Percentiles rank a stretch among this genome's conserved stretches.
These are phyloP conservation scores for Alentia gelatinosa DNA, from an alignment of 2,888 invertebrate genomes.

Conservation along the genomic window DNA sequence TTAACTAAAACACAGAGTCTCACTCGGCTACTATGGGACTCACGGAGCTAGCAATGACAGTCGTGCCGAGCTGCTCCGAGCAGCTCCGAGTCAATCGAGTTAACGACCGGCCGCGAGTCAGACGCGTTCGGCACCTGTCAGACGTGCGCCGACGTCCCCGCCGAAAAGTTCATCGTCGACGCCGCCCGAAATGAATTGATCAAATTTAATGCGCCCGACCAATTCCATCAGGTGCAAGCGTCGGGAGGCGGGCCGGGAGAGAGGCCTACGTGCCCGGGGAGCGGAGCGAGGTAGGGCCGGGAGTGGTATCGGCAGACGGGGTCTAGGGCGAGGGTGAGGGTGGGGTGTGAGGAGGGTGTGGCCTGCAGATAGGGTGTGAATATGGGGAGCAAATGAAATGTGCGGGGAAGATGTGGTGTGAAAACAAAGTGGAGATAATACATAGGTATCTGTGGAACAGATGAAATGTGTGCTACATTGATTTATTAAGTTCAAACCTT, in stretches of 20 bases:
- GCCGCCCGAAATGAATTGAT: slow-evolving; percentile 32
- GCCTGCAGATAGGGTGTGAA: neutral
- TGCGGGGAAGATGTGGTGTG: neutral
- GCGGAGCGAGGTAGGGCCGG: slow-evolving; percentile 6
- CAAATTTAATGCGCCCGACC: slow-evolving; percentile 44
- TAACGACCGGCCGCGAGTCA: slow-evolving; percentile 44
- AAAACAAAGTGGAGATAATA: neutral
- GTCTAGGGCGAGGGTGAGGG: neutral
- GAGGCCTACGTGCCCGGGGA: slow-evolving; percentile 21
- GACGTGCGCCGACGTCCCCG: slow-evolving; percentile 3
- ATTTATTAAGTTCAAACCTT: too few relatives aligned
- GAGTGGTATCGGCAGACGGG: too few relatives aligned
- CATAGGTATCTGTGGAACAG: too few relatives aligned
- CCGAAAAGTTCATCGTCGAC: slow-evolving; percentile 47
- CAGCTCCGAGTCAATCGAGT: slow-evolving; percentile 34
- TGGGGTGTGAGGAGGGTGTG: neutral
- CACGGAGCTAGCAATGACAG: slow-evolving; percentile 29
- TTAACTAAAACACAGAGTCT: slow-evolving; percentile 50
- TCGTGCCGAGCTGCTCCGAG: neutral
- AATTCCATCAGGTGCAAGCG: slow-evolving; percentile 48
- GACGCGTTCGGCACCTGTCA: slow-evolving; percentile 45
- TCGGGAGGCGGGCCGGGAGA: neutral
- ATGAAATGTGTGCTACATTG: too few relatives aligned
- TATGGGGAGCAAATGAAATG: neutral
- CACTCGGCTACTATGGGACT: slow-evolving; percentile 45